Base-by-base conservation (phyloP, 2,888 invertebrate species). In the Chaitophorus viminalis region DNA sequence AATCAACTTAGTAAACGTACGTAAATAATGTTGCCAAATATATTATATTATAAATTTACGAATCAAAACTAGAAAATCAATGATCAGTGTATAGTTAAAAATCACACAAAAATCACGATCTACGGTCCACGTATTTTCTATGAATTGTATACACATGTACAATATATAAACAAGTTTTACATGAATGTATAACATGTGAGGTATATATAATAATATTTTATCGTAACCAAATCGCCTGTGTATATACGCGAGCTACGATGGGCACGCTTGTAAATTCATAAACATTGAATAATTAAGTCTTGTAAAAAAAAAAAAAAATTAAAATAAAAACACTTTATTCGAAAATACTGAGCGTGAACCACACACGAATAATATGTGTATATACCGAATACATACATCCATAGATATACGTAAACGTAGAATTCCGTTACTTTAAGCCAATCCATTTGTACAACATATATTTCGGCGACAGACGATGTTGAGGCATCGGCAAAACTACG, bases 391-490 rank as follows among this genome's bases (percentile, higher is more conserved):
- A 8, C 54, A 54, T 14, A 3, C 11, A 60, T 18, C 17, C 3
- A 79, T 18, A 60, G 6, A 29, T 33, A 60, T 17, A 18, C 17
- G 21, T 39, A 39, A 11, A 60, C 21, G 4, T 29, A 39, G 46
- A 33, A 82, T 68, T 76, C 84, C 76, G 84, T 84, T 84, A 84
- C 84, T 76, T 46, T 31, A 46, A 25, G 76, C 84, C 46, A 65
- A 65, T 60, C 39, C 74, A 21, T 46, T 76, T 65, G 65, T 84
- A 76, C 65, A 65, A 17, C n/a, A n/a, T n/a, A n/a, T 39, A 18
- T 54, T 54, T 82, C 52, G 18, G 31, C 60, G 76, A 36, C 46
- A 65, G 72, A 31, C 33, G 72, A 33, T 29, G 76, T 54, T 18
- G 36, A 70, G 52, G 39, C 39, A 52, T 18, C 54, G n/a, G 65